Base-by-base conservation (phyloP, 2,113 vertebrate genomes). In the Caranx ignobilis region DNA sequence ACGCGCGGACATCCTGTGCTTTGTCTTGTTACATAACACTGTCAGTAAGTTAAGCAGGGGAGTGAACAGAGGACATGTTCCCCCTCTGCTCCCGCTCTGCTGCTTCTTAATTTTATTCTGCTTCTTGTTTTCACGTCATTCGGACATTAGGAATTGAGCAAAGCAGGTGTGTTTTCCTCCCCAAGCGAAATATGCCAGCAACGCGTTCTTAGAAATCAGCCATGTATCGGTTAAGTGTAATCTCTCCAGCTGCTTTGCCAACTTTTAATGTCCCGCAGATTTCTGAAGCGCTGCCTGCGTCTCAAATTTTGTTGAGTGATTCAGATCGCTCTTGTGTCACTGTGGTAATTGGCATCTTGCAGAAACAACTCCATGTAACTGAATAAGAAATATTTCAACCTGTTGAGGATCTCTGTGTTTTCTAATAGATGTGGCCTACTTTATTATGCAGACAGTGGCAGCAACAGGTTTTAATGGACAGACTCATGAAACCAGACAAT, bases 21-120 rank as follows among this genome's bases (percentile, higher is more conserved):
- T 45, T 11, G n/a, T 78, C 55, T 66, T 39, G 79, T 89, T 91
- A 75, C 73, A 32, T 68, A 85, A 88, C 43, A 6, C 59, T 39
- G 26, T 43, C 63, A 77, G 48, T 56, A 39, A n/a, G 4, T 73
- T 16, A 54, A 54, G 4, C 5, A 1, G 62, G 59, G 62, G 13
- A 71, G 35, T 60, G 13, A 60, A 37, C 4, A 1, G 26, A 71
- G 31, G 55, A 63, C 7, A 3, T 15, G 43, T 50, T 48, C 21
- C 32, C 32, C 19, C 34, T 39, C 35, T 21, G 2, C 19, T 16
- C 9, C n/a, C 13, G 31, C 31, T 67, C 55, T 43, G 54, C 55
- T 52, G 63, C 37, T 54, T 6, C 15, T 66, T 60, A 2, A 12
- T 75, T 34, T 59, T 21, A 21, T 61, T 54, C 55, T 55, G 11